Percentiles rank a stretch among this genome's conserved stretches.
Evolutionary conservation across 2,113 vertebrate species (phyloP).

Genomic region (Gulo gulo): DNA sequence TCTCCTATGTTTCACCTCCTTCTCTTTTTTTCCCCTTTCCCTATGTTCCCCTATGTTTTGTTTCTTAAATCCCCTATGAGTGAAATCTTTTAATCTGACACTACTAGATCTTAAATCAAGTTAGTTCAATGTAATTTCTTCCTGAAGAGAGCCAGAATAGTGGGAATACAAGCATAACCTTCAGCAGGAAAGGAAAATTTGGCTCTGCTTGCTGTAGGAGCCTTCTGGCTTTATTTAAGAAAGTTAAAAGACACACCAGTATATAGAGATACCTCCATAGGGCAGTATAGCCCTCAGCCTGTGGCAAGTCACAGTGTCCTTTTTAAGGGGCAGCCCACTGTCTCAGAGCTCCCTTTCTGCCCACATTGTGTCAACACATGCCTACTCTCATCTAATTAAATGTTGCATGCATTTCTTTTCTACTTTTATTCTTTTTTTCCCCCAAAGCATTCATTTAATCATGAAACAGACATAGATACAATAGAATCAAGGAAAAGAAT

Average conservation of each 20-base stretch:
- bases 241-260: neutral
- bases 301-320: neutral
- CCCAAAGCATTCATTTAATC: neutral
- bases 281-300: neutral
- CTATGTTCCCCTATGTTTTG: neutral
- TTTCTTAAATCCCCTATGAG: neutral
- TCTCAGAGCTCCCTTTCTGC: neutral
- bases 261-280: neutral
- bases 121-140: neutral
- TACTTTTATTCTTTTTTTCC: neutral
- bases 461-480: neutral
- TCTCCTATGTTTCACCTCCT: neutral
- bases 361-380: neutral
- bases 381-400: neutral
- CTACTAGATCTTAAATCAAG: neutral
- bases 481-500: neutral
- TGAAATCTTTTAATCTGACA: neutral
- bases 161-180: neutral
- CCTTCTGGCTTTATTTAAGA: slow-evolving; percentile 3
- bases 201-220: neutral
- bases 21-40: neutral
- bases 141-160: neutral
- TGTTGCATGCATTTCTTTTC: neutral
- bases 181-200: neutral
- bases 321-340: neutral